Conservation (phyloP, 2,113 vertebrate genomes). For the Perca fluviatilis region DNA sequence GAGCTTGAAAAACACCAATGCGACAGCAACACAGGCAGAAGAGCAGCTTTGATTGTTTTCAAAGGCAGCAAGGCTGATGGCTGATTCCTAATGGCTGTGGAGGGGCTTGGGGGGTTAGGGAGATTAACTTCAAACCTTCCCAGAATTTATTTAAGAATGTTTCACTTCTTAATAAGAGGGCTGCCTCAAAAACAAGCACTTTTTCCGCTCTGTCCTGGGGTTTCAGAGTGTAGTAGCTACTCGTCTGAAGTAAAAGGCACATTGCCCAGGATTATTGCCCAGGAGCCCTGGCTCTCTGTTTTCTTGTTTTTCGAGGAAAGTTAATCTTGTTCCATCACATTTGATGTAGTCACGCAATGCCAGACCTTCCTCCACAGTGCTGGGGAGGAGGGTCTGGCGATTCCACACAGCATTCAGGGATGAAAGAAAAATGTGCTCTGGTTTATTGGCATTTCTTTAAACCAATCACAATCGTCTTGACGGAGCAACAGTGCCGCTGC, state of each 20-base stretch:
- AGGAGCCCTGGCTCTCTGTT: conserved; percentile 4
- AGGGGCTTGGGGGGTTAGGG: conserved; percentile 51
- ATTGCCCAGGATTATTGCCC: conserved; percentile 30
- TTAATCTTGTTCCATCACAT: conserved; percentile 27
- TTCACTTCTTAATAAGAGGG: conserved; percentile 44
- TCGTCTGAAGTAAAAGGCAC: conserved; percentile 26
- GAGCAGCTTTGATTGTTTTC: conserved; percentile 66
- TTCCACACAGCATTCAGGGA: too few relatives aligned
- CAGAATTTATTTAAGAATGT: conserved; percentile 56
- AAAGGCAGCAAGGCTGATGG: conserved; percentile 52
- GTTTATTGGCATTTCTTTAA: too few relatives aligned
- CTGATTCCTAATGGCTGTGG: conserved; percentile 55
- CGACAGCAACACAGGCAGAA: conserved; percentile 40
- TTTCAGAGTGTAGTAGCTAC: neutral
- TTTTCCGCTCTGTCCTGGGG: conserved; percentile 32
- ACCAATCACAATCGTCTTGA: too few relatives aligned
- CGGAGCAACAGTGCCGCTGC: too few relatives aligned
- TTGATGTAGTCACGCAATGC: neutral
- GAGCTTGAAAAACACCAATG: conserved; percentile 36
- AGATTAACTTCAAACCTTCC: conserved; percentile 67
- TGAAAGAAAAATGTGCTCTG: too few relatives aligned
- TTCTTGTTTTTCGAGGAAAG: conserved; percentile 16
- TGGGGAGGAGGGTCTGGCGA: too few relatives aligned
- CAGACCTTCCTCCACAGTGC: too few relatives aligned
- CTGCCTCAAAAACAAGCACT: conserved; percentile 24